These are phyloP conservation scores for Laterallus jamaicensis DNA, from an alignment of 2,113 vertebrate species.

Conservation along the genomic window DNA sequence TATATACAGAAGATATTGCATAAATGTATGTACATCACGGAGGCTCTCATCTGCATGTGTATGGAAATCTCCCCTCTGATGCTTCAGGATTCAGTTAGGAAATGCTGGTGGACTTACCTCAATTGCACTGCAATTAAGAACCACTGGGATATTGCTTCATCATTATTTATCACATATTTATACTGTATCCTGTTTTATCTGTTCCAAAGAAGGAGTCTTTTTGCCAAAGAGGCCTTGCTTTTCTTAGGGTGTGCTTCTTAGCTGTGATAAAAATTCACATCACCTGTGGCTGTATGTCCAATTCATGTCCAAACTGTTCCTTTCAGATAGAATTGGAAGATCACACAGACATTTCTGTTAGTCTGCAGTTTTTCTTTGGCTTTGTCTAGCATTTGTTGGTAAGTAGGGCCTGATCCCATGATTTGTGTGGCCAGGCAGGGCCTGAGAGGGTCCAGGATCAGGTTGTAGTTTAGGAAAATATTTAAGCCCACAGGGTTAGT, in stretches of 20 bases:
- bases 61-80: neutral
- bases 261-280: slow-evolving; percentile 57
- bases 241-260: slow-evolving; percentile 54
- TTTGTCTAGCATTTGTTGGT: slow-evolving; percentile 16
- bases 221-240: slow-evolving; percentile 72
- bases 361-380: neutral
- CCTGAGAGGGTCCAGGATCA: neutral
- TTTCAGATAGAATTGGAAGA: slow-evolving; percentile 55
- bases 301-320: slow-evolving; percentile 51
- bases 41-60: neutral
- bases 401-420: neutral
- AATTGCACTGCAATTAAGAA: slow-evolving; percentile 26
- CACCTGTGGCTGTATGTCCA: neutral
- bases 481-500: neutral
- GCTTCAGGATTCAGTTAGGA: slow-evolving; percentile 7
- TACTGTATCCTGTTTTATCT: slow-evolving; percentile 61
- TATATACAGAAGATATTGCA: neutral
- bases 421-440: neutral
- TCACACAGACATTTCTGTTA: slow-evolving; percentile 3
- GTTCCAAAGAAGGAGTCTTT: slow-evolving; percentile 56
- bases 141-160: slow-evolving; percentile 52
- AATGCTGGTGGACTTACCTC: slow-evolving; percentile 8
- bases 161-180: slow-evolving; percentile 53
- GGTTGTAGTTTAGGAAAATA: slow-evolving; percentile 24
- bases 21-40: neutral